phyloP scores from a whole-genome alignment of 1,140 invertebrate genomes.

The Drosophila kohkoa region DNA sequence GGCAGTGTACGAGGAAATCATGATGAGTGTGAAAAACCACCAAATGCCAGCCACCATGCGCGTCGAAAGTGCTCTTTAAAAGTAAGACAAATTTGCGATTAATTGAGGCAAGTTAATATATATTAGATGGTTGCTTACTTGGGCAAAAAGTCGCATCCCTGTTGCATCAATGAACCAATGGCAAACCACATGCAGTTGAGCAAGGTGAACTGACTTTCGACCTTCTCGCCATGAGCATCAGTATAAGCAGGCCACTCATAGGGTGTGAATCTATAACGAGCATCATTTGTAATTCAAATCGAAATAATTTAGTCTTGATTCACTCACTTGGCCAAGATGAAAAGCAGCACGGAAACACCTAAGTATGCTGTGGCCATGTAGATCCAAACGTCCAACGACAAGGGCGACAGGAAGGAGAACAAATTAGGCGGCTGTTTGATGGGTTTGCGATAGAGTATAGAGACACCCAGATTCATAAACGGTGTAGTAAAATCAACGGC shows the following conservation, averaged over 20 bases:
- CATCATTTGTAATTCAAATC: neutral
- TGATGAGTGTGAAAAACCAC: conserved; percentile 99
- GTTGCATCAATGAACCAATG: conserved; percentile 96
- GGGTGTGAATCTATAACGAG: conserved; percentile 91
- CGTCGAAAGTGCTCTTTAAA: conserved; percentile 91
- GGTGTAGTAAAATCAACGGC: conserved; percentile 98
- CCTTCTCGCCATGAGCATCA: conserved; percentile 90
- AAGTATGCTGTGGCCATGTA: conserved; percentile 98
- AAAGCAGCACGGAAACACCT: conserved; percentile 96
- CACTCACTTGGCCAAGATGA: conserved; percentile 94
- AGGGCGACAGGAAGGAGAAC: conserved; percentile 96
- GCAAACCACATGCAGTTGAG: conserved; percentile 98
- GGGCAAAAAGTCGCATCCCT: conserved; percentile 95
- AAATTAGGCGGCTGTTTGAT: conserved; percentile 95
- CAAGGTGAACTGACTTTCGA: conserved; percentile 96
- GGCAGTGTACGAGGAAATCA: conserved; percentile 99
- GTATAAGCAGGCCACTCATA: conserved; percentile 97
- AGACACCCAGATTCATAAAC: conserved; percentile 97
- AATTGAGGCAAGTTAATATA: neutral
- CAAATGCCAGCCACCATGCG: conserved; percentile 96
- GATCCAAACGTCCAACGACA: conserved; percentile 97
- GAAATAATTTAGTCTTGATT: neutral
- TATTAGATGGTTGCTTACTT: conserved; percentile 87
- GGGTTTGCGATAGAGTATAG: conserved; percentile 96
- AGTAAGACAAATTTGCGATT: conserved; percentile 24